Percentiles rank a stretch among this genome's conserved stretches.
Conservation (phyloP, 2,113 vertebrate genomes). For the Boulengeromyrus knoepffleri region DNA sequence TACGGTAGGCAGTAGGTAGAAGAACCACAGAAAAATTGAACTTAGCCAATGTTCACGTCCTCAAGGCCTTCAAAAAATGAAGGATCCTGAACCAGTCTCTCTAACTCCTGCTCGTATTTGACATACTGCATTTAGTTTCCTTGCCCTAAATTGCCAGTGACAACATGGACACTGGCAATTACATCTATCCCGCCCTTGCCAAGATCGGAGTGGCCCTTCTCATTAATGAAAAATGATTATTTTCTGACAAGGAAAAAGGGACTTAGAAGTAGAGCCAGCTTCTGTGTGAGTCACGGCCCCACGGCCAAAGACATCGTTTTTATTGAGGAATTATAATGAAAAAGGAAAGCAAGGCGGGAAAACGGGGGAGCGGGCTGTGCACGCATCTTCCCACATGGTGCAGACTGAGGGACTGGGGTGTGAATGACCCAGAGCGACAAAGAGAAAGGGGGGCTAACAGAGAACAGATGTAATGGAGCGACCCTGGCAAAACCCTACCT, state of each 20-base stretch:
- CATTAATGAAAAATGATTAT: conserved; percentile 14
- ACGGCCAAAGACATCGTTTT: conserved; percentile 7
- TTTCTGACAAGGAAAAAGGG: background rate
- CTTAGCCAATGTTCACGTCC: background rate
- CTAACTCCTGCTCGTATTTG: background rate
- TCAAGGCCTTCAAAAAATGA: background rate
- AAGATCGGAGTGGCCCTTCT: background rate
- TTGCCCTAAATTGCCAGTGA: background rate
- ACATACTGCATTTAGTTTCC: background rate
- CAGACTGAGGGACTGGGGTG: background rate
- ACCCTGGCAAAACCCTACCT: background rate
- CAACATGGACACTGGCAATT: conserved; percentile 16
- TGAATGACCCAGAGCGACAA: background rate
- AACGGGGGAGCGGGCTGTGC: background rate
- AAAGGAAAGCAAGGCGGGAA: background rate
- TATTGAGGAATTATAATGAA: background rate
- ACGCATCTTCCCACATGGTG: conserved; percentile 16
- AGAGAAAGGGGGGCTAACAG: conserved; percentile 10
- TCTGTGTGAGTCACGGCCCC: conserved; percentile 10
- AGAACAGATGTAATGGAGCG: conserved; percentile 24
- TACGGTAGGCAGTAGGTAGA: background rate
- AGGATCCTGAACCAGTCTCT: background rate
- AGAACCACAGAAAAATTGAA: background rate
- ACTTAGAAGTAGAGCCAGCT: background rate
- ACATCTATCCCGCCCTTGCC: background rate